Base-by-base conservation (phyloP, 2,888 invertebrate species). In the Graphium colonna region DNA sequence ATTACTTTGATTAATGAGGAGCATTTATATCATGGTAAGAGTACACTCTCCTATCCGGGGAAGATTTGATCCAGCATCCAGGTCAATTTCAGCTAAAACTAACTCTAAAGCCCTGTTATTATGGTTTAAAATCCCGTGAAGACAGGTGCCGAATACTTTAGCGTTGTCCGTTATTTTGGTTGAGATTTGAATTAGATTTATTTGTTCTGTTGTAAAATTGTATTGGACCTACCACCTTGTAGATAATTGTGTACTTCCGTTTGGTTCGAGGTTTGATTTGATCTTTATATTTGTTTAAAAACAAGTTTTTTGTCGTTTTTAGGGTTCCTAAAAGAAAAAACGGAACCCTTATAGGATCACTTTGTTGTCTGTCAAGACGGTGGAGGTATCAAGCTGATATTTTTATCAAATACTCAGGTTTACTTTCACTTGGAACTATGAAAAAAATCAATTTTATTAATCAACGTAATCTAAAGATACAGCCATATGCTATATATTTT, bases 1-100 rank as follows among this genome's bases (percentile, higher is more conserved):
- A 88, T 88, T 88, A 88, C 79, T 61, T 71, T 81, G 88, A 88
- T 86, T 82, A 87, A 88, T 85, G 86, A 78, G 73, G 63, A 72
- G 63, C 84, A 87, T 88, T 88, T 79, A 84, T 87, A 82, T 83
- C 66, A 69, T 65, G 70, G 83, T 75, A 78, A 82, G 77, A 69
- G 74, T 74, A 81, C 77, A 78, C 82, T 77, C 69, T 67, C 65
- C 66, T 63, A 64, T 65, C 67, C 59, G 57, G 67, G 65, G 61
- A 48, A 58, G 49, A 53, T 42, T 45, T 47, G 43, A 13, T 38
- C 43, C 41, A 39, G 52, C 51, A 44, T 58, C 52, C 53, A 38
- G 36, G 57, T 55, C 36, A 59, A 46, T 47, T 54, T 50, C 2
- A 57, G 58, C 39, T 10, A 46, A 63, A 60, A 61, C 60, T 59